Conservation (phyloP, 2,113 vertebrate species). For the Corythornis madagascariensis region DNA sequence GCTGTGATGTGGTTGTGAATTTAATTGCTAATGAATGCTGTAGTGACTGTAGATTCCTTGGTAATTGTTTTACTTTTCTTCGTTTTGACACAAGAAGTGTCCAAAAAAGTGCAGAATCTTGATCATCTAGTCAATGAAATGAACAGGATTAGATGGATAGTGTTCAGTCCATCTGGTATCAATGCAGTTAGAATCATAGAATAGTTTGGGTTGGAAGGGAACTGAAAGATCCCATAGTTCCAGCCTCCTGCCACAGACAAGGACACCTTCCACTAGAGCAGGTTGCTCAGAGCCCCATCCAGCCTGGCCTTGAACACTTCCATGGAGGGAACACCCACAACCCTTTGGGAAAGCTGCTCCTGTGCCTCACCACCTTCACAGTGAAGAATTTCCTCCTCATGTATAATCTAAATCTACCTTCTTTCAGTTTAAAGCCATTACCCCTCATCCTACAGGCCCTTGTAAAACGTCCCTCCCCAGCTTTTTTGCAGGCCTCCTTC, state of each 20-base stretch:
- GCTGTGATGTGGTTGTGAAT: neutral
- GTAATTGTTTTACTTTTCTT: neutral
- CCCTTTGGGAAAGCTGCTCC: neutral
- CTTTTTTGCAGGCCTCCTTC: neutral
- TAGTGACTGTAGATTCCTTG: neutral
- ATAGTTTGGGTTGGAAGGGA: neutral
- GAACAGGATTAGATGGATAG: neutral
- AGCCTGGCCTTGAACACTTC: neutral
- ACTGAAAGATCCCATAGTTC: too few relatives aligned
- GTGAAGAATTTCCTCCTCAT: neutral
- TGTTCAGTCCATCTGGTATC: neutral
- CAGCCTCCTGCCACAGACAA: too few relatives aligned
- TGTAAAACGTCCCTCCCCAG: neutral
- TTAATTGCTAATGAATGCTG: neutral
- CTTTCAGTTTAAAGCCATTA: neutral
- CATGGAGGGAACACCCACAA: neutral
- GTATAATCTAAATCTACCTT: neutral
- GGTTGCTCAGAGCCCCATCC: neutral
- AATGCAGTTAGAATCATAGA: neutral
- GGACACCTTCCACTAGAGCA: neutral
- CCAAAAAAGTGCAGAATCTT: neutral
- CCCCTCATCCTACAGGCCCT: neutral
- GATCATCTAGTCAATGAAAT: neutral
- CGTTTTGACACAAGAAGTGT: neutral
- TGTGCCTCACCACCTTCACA: neutral